Percentiles rank a stretch among this genome's conserved stretches.
Conservation (phyloP, 2,888 invertebrate genomes). For the Halictus quadricinctus region DNA sequence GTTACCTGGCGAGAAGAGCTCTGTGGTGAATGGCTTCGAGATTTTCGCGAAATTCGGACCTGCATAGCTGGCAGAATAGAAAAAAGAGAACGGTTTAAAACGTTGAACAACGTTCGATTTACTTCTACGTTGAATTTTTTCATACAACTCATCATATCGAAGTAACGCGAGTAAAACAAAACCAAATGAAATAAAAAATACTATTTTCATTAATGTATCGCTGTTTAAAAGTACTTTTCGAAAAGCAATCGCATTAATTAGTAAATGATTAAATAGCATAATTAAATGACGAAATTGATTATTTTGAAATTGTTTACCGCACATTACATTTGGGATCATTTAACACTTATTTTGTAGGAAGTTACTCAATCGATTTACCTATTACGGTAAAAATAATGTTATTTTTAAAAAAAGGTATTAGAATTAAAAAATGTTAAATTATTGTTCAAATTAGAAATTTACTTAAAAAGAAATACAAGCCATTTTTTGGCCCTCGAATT, state of each 20-base stretch:
- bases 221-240: too few species aligned
- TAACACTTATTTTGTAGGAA: too few species aligned
- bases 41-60: constrained; percentile 11
- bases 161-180: not conserved
- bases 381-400: too few species aligned
- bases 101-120: not conserved
- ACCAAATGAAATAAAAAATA: not conserved
- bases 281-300: too few species aligned
- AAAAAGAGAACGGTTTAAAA: not conserved
- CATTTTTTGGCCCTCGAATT: not conserved
- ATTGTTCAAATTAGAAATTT: not conserved
- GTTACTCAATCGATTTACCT: too few species aligned
- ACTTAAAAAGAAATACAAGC: not conserved
- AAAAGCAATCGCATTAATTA: too few species aligned
- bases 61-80: not conserved
- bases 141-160: not conserved
- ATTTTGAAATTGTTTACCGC: too few species aligned
- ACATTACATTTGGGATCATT: too few species aligned
- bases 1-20: constrained; percentile 47
- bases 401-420: not conserved
- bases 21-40: constrained; percentile 24
- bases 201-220: too few species aligned
- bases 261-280: too few species aligned
- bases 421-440: not conserved
- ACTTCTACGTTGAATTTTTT: not conserved